A percentile compares a stretch with the other conserved stretches of the same genome.
Evolutionary conservation across 2,113 vertebrate species (phyloP).

Genomic region (Phylloscopus whistleri): DNA sequence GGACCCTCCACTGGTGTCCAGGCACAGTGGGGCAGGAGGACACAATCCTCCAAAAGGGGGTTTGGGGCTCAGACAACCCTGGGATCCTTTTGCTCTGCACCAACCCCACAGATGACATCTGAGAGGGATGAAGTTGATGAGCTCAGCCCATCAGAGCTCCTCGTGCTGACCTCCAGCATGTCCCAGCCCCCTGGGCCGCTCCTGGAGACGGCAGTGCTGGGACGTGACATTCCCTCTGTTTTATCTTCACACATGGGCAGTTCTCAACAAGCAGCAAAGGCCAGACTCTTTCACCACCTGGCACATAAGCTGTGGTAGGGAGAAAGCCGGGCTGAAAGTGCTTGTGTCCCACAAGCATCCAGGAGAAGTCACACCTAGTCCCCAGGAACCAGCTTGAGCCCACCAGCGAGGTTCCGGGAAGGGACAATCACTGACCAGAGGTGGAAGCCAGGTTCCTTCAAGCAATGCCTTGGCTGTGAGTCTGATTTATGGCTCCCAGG

Average conservation of each 20-base stretch:
- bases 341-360: neutral
- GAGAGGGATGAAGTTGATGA: neutral
- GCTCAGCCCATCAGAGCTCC: neutral
- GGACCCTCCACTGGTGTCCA: neutral
- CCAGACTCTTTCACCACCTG: neutral
- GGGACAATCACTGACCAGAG: too few relatives aligned
- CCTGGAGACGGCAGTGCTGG: neutral
- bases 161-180: neutral
- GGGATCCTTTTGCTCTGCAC: neutral
- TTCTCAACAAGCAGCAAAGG: slow-evolving; percentile 2
- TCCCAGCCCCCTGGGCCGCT: neutral
- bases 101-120: rapidly evolving
- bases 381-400: neutral
- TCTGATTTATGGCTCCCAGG: neutral
- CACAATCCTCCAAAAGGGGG: neutral
- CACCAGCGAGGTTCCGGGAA: neutral
- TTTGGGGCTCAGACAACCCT: neutral
- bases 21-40: rapidly evolving
- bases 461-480: neutral
- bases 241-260: slow-evolving; percentile 50
- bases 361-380: neutral
- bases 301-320: rapidly evolving
- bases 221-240: slow-evolving; percentile 38
- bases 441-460: neutral
- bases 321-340: neutral